Conservation (phyloP, 2,797 vertebrate species). For the Pampus argenteus region DNA sequence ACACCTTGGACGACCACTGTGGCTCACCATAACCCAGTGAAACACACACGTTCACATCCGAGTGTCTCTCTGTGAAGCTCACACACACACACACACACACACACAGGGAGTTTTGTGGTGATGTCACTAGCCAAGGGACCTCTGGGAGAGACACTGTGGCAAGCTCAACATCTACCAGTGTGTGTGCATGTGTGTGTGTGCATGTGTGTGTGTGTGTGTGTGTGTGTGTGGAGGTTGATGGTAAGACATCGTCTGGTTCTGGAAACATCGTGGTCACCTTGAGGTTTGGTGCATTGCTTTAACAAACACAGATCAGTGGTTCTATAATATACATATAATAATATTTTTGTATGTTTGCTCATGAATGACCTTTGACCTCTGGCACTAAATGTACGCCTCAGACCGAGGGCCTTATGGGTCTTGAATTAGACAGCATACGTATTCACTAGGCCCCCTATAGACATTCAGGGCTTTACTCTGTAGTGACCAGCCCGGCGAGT, state of each 20-base stretch:
- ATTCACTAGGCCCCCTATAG: no score
- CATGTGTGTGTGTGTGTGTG: slow-evolving; percentile 11
- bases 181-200: slow-evolving; percentile 19
- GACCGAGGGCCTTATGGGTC: no score
- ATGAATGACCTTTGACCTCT: no score
- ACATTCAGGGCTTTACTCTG: no score
- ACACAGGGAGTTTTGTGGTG: slow-evolving; percentile 47
- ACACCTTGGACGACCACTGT: slow-evolving; percentile 48
- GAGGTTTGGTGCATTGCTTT: slow-evolving; percentile 27
- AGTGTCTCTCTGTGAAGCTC: slow-evolving; percentile 5
- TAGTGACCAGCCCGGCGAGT: neutral
- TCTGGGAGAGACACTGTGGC: slow-evolving; percentile 46
- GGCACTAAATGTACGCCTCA: no score
- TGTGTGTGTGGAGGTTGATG: no score
- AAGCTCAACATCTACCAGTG: slow-evolving; percentile 37
- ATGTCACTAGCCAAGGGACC: slow-evolving; percentile 49
- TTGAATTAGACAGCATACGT: no score
- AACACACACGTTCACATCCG: slow-evolving; percentile 12
- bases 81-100: slow-evolving; percentile 32
- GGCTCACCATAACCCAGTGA: slow-evolving; percentile 52
- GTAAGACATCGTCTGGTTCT: no score
- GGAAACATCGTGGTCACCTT: slow-evolving; percentile 49
- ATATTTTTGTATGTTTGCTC: no score
- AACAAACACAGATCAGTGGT: slow-evolving; percentile 1
- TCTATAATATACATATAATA: neutral